phyloP scores from a whole-genome alignment of 2,888 invertebrate species.

The Agrotis exclamationis region DNA sequence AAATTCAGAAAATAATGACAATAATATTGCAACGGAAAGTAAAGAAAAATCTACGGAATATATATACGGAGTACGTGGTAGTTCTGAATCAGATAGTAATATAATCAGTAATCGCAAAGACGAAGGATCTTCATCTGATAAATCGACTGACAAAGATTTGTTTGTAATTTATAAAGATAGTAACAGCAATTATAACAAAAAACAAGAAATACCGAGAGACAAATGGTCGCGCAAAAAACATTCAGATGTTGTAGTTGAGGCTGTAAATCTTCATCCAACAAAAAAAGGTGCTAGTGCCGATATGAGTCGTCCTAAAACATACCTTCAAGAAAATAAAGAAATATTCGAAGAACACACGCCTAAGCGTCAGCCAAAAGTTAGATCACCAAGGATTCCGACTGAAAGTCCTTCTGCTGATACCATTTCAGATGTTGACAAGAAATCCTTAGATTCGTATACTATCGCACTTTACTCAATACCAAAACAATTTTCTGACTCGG shows the following conservation, averaged over 20 bases:
- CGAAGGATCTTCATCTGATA: constrained; percentile 61
- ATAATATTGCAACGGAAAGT: constrained; percentile 37
- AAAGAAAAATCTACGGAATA: constrained; percentile 58
- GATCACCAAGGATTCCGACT: constrained; percentile 73
- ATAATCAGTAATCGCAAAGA: constrained; percentile 49
- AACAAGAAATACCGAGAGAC: constrained; percentile 54
- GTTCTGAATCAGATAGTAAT: constrained; percentile 56
- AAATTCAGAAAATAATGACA: constrained; percentile 50
- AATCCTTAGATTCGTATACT: constrained; percentile 74
- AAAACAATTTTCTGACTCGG: constrained; percentile 63
- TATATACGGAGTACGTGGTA: constrained; percentile 36
- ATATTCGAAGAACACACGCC: constrained; percentile 66
- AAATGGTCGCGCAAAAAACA: constrained; percentile 57
- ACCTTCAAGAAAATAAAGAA: constrained; percentile 60
- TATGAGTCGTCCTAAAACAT: constrained; percentile 22
- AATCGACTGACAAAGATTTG: constrained; percentile 76
- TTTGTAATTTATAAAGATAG: constrained; percentile 82
- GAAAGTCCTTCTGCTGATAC: constrained; percentile 69
- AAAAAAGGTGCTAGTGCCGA: constrained; percentile 32
- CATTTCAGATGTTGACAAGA: constrained; percentile 73
- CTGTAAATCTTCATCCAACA: constrained; percentile 54
- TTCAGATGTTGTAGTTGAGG: constrained; percentile 63
- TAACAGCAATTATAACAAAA: constrained; percentile 64
- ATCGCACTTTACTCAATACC: constrained; percentile 66
- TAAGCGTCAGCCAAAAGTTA: constrained; percentile 75